Evolutionary conservation across 2,888 invertebrate genomes (phyloP).

Genomic region (Dusona sp.): DNA sequence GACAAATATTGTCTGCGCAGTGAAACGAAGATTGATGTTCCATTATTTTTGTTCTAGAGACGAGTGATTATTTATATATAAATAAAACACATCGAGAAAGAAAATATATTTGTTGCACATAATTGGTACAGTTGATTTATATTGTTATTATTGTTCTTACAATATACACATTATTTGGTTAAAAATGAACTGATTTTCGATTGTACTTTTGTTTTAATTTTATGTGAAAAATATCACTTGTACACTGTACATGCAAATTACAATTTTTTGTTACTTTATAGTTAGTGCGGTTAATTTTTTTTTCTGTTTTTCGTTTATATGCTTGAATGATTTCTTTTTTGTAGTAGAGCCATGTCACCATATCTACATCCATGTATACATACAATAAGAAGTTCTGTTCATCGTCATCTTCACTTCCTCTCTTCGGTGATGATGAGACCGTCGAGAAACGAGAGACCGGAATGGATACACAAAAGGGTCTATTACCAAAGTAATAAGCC

Average conservation of each 20-base stretch:
- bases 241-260: neutral
- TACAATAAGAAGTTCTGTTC: constrained; percentile 11
- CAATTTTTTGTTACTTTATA: neutral
- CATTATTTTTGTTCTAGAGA: neutral
- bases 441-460: constrained; percentile 21
- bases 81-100: too few species aligned
- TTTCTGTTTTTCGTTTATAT: neutral
- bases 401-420: constrained; percentile 34
- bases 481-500: constrained; percentile 77
- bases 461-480: constrained; percentile 73
- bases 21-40: constrained; percentile 15
- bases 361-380: neutral
- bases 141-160: too few species aligned
- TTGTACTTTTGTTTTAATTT: neutral
- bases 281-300: too few species aligned
- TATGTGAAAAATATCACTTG: neutral
- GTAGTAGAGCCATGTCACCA: neutral
- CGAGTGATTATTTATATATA: neutral
- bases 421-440: constrained; percentile 32
- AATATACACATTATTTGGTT: neutral
- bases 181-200: neutral
- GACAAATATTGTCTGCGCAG: neutral
- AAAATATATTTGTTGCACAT: too few species aligned
- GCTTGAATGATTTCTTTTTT: neutral
- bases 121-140: too few species aligned